Conservation (phyloP, 1,140 invertebrate genomes). For the Drosophila melanogaster region Release_6_plus_ISO1_MT NT_037436.4:4581501-4582000, state of each 20-base stretch:
- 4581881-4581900: constrained; percentile 71
- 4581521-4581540: constrained; percentile 39
- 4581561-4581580: constrained; percentile 27
- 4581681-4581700: constrained; percentile 45
- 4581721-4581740: constrained; percentile 62
- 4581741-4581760: constrained; percentile 44
- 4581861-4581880: constrained; percentile 42
- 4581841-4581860: constrained; percentile 43
- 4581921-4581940: constrained; percentile 6
- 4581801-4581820: constrained; percentile 16
- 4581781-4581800: constrained; percentile 20
- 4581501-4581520: constrained; percentile 39
- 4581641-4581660: constrained; percentile 34
- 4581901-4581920: constrained; percentile 38
- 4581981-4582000: constrained; percentile 34
- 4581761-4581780: constrained; percentile 17
- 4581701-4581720: constrained; percentile 32
- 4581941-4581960: constrained; percentile 34
- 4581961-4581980: constrained; percentile 48
- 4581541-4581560: background rate
- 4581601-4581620: constrained; percentile 40
- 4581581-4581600: constrained; percentile 44
- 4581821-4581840: constrained; percentile 47
- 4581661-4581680: constrained; percentile 49
- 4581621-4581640: constrained; percentile 43